Evolutionary conservation across 2,888 invertebrate genomes (phyloP).

Genomic region (Latrodectus elegans): DNA sequence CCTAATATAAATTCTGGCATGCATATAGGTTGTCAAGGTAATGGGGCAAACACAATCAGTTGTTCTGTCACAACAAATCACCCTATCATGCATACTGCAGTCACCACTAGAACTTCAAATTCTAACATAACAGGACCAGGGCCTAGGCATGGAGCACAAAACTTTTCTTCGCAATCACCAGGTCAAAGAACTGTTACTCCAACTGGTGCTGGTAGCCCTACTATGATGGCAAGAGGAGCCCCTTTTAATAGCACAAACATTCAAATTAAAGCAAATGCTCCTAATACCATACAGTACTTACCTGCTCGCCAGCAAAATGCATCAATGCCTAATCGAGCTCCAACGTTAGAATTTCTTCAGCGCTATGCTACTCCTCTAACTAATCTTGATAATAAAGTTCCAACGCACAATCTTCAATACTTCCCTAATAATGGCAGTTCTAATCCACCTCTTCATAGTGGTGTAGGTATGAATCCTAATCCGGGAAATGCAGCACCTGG

Average conservation of each 20-base stretch:
- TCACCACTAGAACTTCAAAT: slow-evolving; percentile 62
- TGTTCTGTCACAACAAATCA: slow-evolving; percentile 71
- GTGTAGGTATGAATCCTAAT: slow-evolving; percentile 57
- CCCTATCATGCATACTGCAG: slow-evolving; percentile 71
- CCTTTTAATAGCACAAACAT: slow-evolving; percentile 83
- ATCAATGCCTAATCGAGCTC: slow-evolving; percentile 79
- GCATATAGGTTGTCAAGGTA: slow-evolving; percentile 57
- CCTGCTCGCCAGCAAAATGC: slow-evolving; percentile 91
- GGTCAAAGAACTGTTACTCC: slow-evolving; percentile 49
- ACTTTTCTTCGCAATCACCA: slow-evolving; percentile 57
- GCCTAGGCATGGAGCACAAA: slow-evolving; percentile 45
- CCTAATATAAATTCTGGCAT: slow-evolving; percentile 70
- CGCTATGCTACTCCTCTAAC: slow-evolving; percentile 89
- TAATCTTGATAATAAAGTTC: slow-evolving; percentile 83
- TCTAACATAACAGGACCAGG: slow-evolving; percentile 72
- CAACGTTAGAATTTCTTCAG: slow-evolving; percentile 91
- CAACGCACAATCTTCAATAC: slow-evolving; percentile 83
- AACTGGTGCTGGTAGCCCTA: slow-evolving; percentile 55
- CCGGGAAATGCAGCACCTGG: slow-evolving; percentile 48
- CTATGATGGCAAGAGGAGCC: slow-evolving; percentile 60
- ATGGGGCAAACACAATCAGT: slow-evolving; percentile 70
- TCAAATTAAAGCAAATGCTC: slow-evolving; percentile 96
- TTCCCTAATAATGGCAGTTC: slow-evolving; percentile 79
- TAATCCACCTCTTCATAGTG: slow-evolving; percentile 50
- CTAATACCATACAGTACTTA: slow-evolving; percentile 98